Base-by-base conservation (phyloP, 2,113 vertebrate genomes). In the Patagioenas fasciata region DNA sequence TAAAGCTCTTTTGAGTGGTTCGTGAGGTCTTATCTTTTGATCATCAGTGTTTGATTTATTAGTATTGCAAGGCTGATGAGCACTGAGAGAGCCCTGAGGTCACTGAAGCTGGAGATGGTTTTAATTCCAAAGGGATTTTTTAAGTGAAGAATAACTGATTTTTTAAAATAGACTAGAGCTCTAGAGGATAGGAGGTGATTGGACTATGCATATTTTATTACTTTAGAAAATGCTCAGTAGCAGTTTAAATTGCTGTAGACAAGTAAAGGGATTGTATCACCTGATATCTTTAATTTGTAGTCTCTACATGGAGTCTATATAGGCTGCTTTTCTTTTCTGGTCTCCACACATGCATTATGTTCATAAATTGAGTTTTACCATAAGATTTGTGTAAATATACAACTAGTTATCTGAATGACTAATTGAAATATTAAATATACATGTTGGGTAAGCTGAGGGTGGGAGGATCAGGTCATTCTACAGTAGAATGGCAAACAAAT, bases 121-220 rank as follows among this genome's bases (percentile, higher is more conserved):
- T 57, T 82, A 9, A 57, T 95, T 67, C 1, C 0, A 36, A 84
- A 58, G 26, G 24, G 34, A 29, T 77, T 88, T 92, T 83, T 89
- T 21, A 40, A 84, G 32, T 90, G 51, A 66, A 34, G 13, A 77
- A 71, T 32, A 9, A 34, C 29, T 74, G 24, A 16, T 50, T 36
- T 36, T 42, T 66, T 26, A 40, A 24, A 11, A 31, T 61, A 61
- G 38, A 4, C 23, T 64, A 16, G 16, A 13, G 9, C 18, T 34
- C 7, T 53, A 31, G 51, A 65, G 5, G 15, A 24, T 57, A 36
- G 21, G 17, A 80, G 21, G 5, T 0, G 0, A n/a, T 60, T 32
- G 14, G 3, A n/a, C 32, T 93, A 3, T n/a, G 23, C 11, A 8
- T 67, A 18, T 56, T 80, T 88, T 69, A 17, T 28, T 83, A 1